Evolutionary conservation across 2,797 vertebrate species (phyloP).

Genomic region (Eutrigla gurnardus): DNA sequence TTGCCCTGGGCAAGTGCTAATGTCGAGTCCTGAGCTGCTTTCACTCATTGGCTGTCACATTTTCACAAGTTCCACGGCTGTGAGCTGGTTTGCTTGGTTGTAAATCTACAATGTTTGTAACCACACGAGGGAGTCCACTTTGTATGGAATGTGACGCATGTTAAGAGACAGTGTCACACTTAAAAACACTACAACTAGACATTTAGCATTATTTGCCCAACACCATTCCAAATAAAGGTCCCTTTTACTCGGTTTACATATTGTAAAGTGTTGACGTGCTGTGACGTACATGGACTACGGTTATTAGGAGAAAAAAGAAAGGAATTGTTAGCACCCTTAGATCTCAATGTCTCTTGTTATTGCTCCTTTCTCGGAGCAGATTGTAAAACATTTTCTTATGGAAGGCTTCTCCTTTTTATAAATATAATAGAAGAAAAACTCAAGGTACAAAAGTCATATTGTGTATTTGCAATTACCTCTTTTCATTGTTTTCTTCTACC

Average conservation of each 20-base stretch:
- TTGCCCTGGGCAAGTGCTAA: no score
- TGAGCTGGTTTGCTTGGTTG: slow-evolving; percentile 8
- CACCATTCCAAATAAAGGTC: slow-evolving; percentile 1
- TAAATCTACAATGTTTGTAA: slow-evolving; percentile 34
- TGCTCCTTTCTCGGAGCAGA: neutral
- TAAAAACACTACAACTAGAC: slow-evolving; percentile 1
- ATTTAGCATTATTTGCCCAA: slow-evolving; percentile 32
- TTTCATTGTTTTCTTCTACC: neutral
- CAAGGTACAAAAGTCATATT: neutral
- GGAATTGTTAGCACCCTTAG: neutral
- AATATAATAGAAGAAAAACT: neutral
- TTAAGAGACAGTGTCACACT: slow-evolving; percentile 26
- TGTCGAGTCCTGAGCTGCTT: neutral
- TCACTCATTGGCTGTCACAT: neutral
- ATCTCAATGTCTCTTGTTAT: neutral
- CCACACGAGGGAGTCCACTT: neutral
- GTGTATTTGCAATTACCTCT: no score
- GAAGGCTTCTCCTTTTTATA: neutral
- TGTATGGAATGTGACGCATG: slow-evolving; percentile 44
- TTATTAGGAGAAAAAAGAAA: neutral
- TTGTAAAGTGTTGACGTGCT: neutral
- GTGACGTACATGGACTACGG: slow-evolving; percentile 7
- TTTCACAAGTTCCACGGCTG: neutral
- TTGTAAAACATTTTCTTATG: neutral
- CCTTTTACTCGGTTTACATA: slow-evolving; percentile 4